Evolutionary conservation across 1,140 invertebrate genomes (phyloP), one percentile per base, ranked within the genome.

Genomic region (Venturia canescens): DNA sequence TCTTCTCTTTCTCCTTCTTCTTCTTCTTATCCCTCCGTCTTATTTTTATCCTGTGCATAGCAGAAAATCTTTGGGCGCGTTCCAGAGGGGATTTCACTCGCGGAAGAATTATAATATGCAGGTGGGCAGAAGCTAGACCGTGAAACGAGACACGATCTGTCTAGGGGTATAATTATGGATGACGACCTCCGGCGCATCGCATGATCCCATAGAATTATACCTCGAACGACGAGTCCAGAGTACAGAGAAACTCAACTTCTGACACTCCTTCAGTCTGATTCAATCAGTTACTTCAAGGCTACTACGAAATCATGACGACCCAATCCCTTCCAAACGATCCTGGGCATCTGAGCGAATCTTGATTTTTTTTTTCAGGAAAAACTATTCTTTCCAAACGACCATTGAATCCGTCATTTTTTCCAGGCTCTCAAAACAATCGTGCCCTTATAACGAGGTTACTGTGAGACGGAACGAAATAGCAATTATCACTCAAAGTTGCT

Each of bases 381-480:
- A 9, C 72, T 80, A 84, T 83, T 78, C 67, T 23, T 74, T 81
- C 83, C n/a, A n/a, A n/a, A 80, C 67, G 76, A 78, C 69, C 63
- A 5, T 3, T 7, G 60, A 57, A 31, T 50, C 29, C 66, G 57
- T 66, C 4, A 69, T 31, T 3, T 11, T 44, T 13, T 3, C 1
- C 7, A 44, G 11, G 15, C 15, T 4, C 18, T 31, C 15, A 16
- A 16, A 31, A 69, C 4, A 66, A 70, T 60, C 34, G 15, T 63
- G 26, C 27, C 23, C 38, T 79, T 79, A 79, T 79, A 70, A 79
- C 78, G 53, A 69, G 34, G 11, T 23, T 77, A 44, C 63, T 66
- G 66, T 77, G 75, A 66, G 75, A 23, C 75, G 44, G 75, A 44
- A 60, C 57, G 75, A 44, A 44, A 57, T 26, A 57, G 18, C 57